Evolutionary conservation across 23 tunicate species (phyloP).

Genomic region (Corella eumyota): DNA sequence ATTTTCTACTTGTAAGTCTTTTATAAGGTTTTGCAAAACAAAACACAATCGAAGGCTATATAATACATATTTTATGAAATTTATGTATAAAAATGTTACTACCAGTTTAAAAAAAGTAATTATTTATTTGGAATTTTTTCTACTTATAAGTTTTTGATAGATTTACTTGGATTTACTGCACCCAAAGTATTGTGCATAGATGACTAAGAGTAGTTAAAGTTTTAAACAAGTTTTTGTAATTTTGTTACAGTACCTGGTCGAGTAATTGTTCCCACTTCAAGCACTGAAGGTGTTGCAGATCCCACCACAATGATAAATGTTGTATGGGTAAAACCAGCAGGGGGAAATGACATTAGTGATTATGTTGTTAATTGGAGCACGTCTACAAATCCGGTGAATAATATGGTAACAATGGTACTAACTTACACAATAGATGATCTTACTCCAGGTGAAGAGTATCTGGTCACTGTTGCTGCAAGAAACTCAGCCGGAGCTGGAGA

Average conservation of each 20-base stretch:
- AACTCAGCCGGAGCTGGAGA: slow-evolving; percentile 3
- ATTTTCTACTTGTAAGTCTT: not conserved
- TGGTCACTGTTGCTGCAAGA: slow-evolving; percentile 8
- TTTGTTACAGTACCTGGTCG: not conserved
- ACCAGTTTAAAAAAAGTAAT: too few relatives aligned
- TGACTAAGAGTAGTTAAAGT: not conserved
- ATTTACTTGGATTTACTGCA: too few relatives aligned
- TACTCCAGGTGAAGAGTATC: slow-evolving; percentile 15
- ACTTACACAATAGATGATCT: slow-evolving; percentile 1
- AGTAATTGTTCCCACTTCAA: not conserved
- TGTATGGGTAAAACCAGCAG: not conserved
- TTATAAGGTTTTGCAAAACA: not conserved
- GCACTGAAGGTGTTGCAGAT: not conserved
- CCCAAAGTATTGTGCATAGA: not conserved
- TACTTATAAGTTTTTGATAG: too few relatives aligned
- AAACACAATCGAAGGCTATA: not conserved
- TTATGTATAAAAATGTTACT: too few relatives aligned
- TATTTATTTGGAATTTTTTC: too few relatives aligned
- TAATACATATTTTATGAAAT: too few relatives aligned
- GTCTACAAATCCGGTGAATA: too few relatives aligned
- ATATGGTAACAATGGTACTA: not conserved
- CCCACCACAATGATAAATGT: not conserved
- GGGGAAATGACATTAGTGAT: not conserved
- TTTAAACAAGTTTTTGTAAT: not conserved
- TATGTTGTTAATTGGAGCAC: slow-evolving; percentile 6